Evolutionary conservation across 2,113 vertebrate genomes (phyloP), one percentile per base, ranked within the genome.

Genomic region (Gallinago paraguaiae): DNA sequence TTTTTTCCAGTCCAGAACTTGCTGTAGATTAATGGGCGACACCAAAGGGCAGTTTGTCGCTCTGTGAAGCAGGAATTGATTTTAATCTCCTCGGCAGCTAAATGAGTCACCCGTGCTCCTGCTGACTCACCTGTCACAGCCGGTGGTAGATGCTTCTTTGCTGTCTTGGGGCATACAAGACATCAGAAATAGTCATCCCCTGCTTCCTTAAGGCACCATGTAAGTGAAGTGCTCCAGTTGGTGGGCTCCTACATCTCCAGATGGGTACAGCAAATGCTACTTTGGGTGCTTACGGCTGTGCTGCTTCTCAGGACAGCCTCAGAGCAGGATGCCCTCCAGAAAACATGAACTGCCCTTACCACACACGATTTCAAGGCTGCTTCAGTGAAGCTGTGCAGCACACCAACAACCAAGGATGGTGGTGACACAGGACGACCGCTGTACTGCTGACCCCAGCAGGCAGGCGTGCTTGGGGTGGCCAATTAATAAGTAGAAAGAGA

Each of bases 351-450:
- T 51, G 70, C 65, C 33, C 3, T 50, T 23, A 27, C 5, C 11
- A 3, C 5, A 0, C 11, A 2, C 3, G 3, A 27, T 78, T 69
- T 48, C 53, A 53, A 37, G 33, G 60, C 43, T 74, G 33, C 9
- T 33, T 23, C 45, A 18, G 37, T 13, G 25, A 35, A 27, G 77
- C 18, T 5, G 75, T 13, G 75, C 17, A 13, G 61, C 75, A 19
- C 45, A 33, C 15, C 25, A 7, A 3, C 53, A 41, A 33, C 0
- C 23, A 25, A 54, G 56, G 50, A 22, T 4, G 13, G 15, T 63
- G n/a, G 46, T 3, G 59, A 18, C 4, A 22, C 27, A n/a, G 45
- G 33, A 61, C 4, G 45, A 24, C 4, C 0, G 0, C 8, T 5
- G 6, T 9, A 41, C 43, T 80, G 35, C 54, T 13, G 25, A 22